Base-by-base conservation (phyloP, 2,797 vertebrate genomes). In the Karalla daura region DNA sequence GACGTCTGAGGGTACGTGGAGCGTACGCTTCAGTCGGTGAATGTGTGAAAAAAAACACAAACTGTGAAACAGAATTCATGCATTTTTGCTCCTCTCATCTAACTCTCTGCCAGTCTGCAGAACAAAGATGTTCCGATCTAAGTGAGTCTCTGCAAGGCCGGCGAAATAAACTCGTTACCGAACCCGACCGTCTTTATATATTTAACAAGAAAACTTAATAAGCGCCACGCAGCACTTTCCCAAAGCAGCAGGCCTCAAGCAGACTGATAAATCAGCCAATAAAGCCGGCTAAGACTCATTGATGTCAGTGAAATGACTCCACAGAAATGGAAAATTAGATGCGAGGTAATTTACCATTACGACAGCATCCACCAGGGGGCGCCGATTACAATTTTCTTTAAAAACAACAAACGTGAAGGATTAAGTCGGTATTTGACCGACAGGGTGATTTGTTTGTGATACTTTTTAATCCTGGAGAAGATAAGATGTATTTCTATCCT, bases 1-100 rank as follows among this genome's bases (percentile, higher is more conserved):
- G 89, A 99, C 98, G 9, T 97, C 98, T 0, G 96, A 99, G 92
- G 95, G 98, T 99, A 96, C 91, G 94, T 89, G 21, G 1, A 45
- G 18, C 54, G 12, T 14, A n/a, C n/a, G n/a, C 61, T 5, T 43
- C 49, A 18, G 41, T 40, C 7, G 44, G 14, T 50, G 20, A 17
- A 37, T 52, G 2, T 25, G 49, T 35, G 33, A 45, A 46, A n/a
- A 5, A 37, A 54, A 63, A 75, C 1, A 13, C 17, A 39, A 65
- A 28, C 20, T 52, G n/a, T 23, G 3, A 51, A 63, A 70, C 46
- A 67, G 63, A 70, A 70, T 64, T 58, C 56, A 39, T 25, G 3
- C 9, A 1, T 27, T 55, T 15, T 55, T 15, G 8, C 59, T 55
- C 24, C 2, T 30, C 40, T 25, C 45, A 66, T 58, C 36, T 47